Percentiles rank a stretch among this genome's conserved stretches.
Evolutionary conservation across 1,140 invertebrate species (phyloP).

Genomic region (Hestina assimilis): DNA sequence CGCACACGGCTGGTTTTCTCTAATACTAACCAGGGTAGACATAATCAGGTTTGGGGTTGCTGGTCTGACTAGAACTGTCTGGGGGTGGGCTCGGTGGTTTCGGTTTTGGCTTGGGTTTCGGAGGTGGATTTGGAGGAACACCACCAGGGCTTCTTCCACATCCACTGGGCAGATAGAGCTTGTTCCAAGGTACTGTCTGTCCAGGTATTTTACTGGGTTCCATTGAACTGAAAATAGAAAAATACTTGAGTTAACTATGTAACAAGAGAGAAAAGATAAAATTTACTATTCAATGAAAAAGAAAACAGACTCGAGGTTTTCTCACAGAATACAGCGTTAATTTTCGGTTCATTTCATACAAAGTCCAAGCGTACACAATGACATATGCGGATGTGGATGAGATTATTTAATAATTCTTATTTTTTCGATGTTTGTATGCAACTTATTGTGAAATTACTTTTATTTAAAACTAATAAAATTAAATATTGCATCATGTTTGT

Average conservation of each 20-base stretch:
- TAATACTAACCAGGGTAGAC: conserved; percentile 42
- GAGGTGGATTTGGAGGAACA: conserved; percentile 53
- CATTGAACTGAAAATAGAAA: conserved; percentile 35
- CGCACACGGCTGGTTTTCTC: neutral
- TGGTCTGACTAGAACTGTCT: conserved; percentile 53
- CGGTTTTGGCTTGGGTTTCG: conserved; percentile 34
- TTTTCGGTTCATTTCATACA: too few relatives aligned
- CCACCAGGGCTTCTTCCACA: conserved; percentile 67
- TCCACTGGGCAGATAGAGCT: conserved; percentile 64
- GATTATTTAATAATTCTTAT: too few relatives aligned
- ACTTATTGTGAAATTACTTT: too few relatives aligned
- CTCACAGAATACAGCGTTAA: too few relatives aligned
- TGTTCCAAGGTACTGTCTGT: conserved; percentile 55
- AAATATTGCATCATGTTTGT: too few relatives aligned
- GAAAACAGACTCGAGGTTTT: too few relatives aligned
- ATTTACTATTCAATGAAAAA: too few relatives aligned
- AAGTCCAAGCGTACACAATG: too few relatives aligned
- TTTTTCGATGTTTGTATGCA: too few relatives aligned
- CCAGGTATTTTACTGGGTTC: conserved; percentile 43
- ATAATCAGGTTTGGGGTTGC: conserved; percentile 54
- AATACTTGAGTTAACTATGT: neutral
- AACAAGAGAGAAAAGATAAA: too few relatives aligned
- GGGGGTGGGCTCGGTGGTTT: conserved; percentile 40
- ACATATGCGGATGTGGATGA: too few relatives aligned
- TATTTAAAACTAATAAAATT: too few relatives aligned